Evolutionary conservation across 92 coral and sea anemone genomes (phyloP), one percentile per base, ranked within the genome.

Genomic region (Parazoanthus atlanticus): DNA sequence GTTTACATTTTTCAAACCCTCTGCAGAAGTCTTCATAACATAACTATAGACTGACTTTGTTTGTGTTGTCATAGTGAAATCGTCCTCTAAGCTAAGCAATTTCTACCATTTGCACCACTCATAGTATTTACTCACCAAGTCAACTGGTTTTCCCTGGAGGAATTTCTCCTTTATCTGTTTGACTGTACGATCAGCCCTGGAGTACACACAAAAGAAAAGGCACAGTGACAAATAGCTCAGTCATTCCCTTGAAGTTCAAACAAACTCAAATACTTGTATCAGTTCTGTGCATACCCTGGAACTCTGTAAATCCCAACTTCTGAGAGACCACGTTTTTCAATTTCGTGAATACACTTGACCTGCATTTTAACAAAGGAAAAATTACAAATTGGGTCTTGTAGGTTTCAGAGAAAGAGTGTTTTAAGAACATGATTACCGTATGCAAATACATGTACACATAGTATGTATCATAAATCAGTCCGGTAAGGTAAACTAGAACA

Each of bases 251-350:
- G 30, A 61, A 34, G 25, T 52, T 2, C 12, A 61, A 29, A 65
- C 34, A 38, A 84, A 64, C 28, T 11, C 54, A 12, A 38, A 7
- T 8, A 28, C 26, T 29, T 2, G 28, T 25, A 23, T 23, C 49
- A 75, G 46, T 17, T 3, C 36, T 5, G 30, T 78, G 73, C 92
- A 56, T 90, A 96, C 99, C 99, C 99, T 26, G 99, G 99, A 7
- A 97, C 96, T 32, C 99, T 84, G 91, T 97, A 97, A 71, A 97
- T 92, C 52, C 99, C 99, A 86, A 95, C 95, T 78, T 97, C 98
- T 86, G 94, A 71, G 34, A 97, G 95, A 23, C 99, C 99, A 43
- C 99, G 96, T 21, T 94, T 94, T 88, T 97, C 99, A 28, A 97
- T 91, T 93, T 97, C 98, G 13, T 88, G 85, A 3, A 97, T 84